These are phyloP conservation scores for Bubo bubo DNA, from an alignment of 2,113 vertebrate species.

Conservation along the genomic window DNA sequence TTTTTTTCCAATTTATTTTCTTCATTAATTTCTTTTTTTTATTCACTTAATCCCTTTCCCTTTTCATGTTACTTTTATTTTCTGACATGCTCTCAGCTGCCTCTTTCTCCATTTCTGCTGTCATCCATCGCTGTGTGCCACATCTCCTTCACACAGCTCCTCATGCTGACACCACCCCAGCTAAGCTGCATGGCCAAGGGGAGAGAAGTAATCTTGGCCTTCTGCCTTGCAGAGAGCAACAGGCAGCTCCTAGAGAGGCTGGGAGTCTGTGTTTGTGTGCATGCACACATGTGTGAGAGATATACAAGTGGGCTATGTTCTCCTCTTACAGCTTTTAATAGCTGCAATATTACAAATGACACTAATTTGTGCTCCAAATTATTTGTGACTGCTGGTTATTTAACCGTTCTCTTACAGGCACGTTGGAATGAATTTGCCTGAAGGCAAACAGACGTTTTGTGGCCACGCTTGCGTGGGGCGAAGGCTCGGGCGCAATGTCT, in stretches of 20 bases:
- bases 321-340: background rate
- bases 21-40: background rate
- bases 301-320: accelerated
- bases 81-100: background rate
- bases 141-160: background rate
- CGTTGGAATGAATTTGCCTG: background rate
- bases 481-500: background rate
- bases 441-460: background rate
- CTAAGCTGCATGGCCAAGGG: background rate
- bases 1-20: background rate
- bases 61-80: background rate
- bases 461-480: background rate
- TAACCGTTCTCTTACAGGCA: background rate
- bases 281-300: accelerated
- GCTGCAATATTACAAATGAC: background rate
- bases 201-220: background rate
- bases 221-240: background rate
- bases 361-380: background rate
- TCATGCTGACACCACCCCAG: background rate
- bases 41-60: background rate
- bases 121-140: background rate
- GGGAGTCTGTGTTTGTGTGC: background rate
- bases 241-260: background rate
- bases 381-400: background rate
- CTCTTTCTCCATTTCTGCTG: background rate